Evolutionary conservation across 2,888 invertebrate genomes (phyloP).

Genomic region (Aproaerema taeniolella): DNA sequence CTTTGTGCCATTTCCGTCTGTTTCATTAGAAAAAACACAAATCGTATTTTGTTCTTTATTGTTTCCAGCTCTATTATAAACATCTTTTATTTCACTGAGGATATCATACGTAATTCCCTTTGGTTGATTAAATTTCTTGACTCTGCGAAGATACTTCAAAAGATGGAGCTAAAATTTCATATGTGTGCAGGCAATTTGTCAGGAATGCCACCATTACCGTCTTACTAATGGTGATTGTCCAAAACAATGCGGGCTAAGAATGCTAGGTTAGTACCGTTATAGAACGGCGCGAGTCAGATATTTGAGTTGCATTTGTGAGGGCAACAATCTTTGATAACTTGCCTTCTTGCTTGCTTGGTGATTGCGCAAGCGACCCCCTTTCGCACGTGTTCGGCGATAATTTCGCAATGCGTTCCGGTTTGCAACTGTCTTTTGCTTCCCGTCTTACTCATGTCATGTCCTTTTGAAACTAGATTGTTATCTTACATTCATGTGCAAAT

Average conservation of each 20-base stretch:
- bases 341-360: conserved; percentile 24
- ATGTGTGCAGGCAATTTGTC: not conserved
- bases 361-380: conserved; percentile 63
- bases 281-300: conserved; percentile 38
- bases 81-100: conserved; percentile 28
- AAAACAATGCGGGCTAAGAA: conserved; percentile 58
- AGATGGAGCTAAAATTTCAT: no score
- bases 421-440: conserved; percentile 28
- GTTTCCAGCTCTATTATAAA: conserved; percentile 25
- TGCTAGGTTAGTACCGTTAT: conserved; percentile 50
- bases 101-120: conserved; percentile 14
- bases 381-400: conserved; percentile 55
- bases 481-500: not conserved
- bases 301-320: conserved; percentile 44
- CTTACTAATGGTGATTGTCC: conserved; percentile 29
- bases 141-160: no score
- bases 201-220: no score
- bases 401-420: conserved; percentile 53
- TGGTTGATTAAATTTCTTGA: no score
- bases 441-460: not conserved
- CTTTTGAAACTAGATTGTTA: not conserved
- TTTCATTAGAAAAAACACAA: conserved; percentile 21
- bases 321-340: conserved; percentile 62
- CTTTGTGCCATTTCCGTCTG: conserved; percentile 17
- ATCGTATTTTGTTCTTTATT: conserved; percentile 21